phyloP scores from a whole-genome alignment of 1,140 invertebrate genomes.

The Drosophila chauvacae region DNA sequence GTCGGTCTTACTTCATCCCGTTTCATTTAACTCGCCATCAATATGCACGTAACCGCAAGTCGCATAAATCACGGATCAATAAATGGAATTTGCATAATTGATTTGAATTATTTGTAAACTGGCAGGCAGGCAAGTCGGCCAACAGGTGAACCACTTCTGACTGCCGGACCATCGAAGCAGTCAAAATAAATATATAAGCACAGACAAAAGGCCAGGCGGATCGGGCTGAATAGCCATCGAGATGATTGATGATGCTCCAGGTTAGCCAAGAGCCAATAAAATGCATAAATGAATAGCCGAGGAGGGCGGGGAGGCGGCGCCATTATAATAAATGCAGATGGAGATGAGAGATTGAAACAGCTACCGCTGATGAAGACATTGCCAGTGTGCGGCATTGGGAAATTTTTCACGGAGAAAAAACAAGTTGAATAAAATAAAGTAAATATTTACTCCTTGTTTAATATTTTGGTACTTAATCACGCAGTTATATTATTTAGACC shows the following conservation, averaged over 20 bases:
- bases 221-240: conserved; percentile 30
- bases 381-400: conserved; percentile 6
- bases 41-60: conserved; percentile 28
- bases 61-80: conserved; percentile 51
- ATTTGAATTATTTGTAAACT: conserved; percentile 48
- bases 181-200: conserved; percentile 40
- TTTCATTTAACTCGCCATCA: conserved; percentile 31
- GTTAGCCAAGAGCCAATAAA: conserved; percentile 60
- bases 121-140: conserved; percentile 2
- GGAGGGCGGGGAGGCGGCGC: conserved; percentile 20
- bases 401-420: neutral
- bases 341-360: conserved; percentile 39
- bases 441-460: too few species aligned
- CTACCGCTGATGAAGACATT: conserved; percentile 29
- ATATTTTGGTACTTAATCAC: too few species aligned
- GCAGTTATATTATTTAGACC: too few species aligned
- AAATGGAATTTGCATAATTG: conserved; percentile 65
- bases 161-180: neutral
- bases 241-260: conserved; percentile 65
- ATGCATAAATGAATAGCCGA: conserved; percentile 62
- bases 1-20: conserved; percentile 13
- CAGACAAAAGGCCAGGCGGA: conserved; percentile 34
- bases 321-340: conserved; percentile 53
- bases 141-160: conserved; percentile 35
- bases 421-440: neutral